These are phyloP conservation scores for Nothocercus julius DNA, from an alignment of 2,113 vertebrate genomes.

Conservation along the genomic window DNA sequence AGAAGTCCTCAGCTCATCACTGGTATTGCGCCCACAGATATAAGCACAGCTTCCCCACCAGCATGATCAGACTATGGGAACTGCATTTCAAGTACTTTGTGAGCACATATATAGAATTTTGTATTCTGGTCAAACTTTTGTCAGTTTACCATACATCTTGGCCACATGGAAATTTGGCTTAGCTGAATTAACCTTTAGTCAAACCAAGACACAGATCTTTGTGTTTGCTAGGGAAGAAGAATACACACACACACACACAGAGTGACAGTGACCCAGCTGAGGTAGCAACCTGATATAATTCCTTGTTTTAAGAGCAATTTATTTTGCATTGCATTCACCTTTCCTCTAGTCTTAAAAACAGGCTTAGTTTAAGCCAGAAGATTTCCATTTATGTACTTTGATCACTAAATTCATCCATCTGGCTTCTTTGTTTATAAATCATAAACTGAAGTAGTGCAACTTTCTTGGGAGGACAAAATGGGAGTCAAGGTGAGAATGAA, in stretches of 20 bases:
- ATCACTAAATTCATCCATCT: neutral
- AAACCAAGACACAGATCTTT: neutral
- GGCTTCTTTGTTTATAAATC: neutral
- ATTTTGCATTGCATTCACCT: neutral
- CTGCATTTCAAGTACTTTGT: neutral
- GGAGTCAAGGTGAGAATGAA: constrained; percentile 6
- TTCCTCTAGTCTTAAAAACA: neutral
- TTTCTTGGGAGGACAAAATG: neutral
- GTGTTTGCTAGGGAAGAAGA: neutral
- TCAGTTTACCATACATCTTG: neutral
- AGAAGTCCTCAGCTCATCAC: neutral
- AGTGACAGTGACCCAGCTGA: neutral
- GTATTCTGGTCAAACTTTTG: neutral
- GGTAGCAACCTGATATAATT: neutral
- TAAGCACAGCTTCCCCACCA: neutral
- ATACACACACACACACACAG: rapidly evolving
- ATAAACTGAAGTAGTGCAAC: neutral
- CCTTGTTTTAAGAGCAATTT: neutral
- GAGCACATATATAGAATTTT: neutral
- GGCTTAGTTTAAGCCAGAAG: neutral
- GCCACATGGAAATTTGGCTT: neutral
- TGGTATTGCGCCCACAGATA: rapidly evolving
- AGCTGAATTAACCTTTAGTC: neutral
- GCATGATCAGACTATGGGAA: neutral
- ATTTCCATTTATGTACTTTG: neutral